Percentiles rank a stretch among this genome's conserved stretches.
These are phyloP conservation scores for Eurosta solidaginis DNA, from an alignment of 1,140 invertebrate species.

Conservation along the genomic window DNA sequence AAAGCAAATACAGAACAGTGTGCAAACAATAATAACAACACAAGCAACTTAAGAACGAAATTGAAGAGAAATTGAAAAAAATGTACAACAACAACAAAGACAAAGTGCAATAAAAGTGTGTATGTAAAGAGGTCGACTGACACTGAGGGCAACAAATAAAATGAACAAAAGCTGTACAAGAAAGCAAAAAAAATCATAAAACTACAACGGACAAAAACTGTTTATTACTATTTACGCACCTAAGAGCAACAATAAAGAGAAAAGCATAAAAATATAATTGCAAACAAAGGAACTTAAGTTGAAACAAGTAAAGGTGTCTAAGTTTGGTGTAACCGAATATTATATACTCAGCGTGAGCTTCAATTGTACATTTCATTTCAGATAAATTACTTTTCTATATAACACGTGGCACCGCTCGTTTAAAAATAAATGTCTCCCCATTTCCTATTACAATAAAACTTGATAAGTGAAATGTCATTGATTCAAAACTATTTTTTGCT, in stretches of 20 bases:
- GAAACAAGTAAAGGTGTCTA: too few species aligned
- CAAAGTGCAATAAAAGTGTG: background rate
- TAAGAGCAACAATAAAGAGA: background rate
- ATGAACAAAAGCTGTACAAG: background rate
- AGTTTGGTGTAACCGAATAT: too few species aligned
- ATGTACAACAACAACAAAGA: background rate
- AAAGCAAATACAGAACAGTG: background rate
- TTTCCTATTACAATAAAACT: too few species aligned
- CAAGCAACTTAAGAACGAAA: background rate
- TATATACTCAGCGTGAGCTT: too few species aligned
- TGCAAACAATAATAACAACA: slow-evolving; percentile 10
- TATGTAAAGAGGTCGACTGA: background rate
- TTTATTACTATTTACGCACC: slow-evolving; percentile 12
- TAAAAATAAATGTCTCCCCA: too few species aligned
- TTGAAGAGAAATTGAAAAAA: slow-evolving; percentile 24
- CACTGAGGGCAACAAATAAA: background rate
- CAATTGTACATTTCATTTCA: too few species aligned
- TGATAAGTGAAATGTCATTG: too few species aligned
- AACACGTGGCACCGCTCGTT: too few species aligned
- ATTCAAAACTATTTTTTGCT: too few species aligned
- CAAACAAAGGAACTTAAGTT: background rate
- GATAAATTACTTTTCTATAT: too few species aligned
- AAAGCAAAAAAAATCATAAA: background rate
- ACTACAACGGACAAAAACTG: background rate
- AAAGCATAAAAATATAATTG: background rate